phyloP scores from a whole-genome alignment of 2,888 invertebrate genomes.

The Pilophorus perplexus region DNA sequence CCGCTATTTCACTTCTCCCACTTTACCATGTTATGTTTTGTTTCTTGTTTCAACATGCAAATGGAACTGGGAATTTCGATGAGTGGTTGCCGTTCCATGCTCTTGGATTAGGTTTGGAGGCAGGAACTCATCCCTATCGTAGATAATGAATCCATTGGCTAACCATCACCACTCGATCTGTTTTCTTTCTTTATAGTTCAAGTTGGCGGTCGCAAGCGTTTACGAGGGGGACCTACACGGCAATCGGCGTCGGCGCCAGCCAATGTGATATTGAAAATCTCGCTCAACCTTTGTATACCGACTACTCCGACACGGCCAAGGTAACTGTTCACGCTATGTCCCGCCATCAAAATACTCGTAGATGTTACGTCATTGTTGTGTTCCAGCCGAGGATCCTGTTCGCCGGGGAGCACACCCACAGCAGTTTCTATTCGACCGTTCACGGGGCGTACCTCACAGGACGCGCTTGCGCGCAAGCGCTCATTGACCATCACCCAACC shows the following conservation, averaged over 20 bases:
- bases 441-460: slow-evolving; percentile 92
- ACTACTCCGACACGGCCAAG: slow-evolving; percentile 33
- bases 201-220: slow-evolving; percentile 83
- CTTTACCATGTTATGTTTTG: too few relatives aligned
- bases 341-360: neutral
- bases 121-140: too few relatives aligned
- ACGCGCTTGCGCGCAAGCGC: slow-evolving; percentile 71
- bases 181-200: slow-evolving; percentile 61
- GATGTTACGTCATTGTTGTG: too few relatives aligned
- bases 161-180: too few relatives aligned
- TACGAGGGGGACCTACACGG: slow-evolving; percentile 85
- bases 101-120: too few relatives aligned
- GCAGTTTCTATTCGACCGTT: slow-evolving; percentile 90
- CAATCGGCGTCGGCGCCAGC: slow-evolving; percentile 83
- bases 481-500: slow-evolving; percentile 62
- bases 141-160: too few relatives aligned
- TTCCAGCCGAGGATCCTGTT: slow-evolving; percentile 79
- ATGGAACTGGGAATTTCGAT: too few relatives aligned
- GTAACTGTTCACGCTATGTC: neutral
- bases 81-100: too few relatives aligned
- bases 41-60: too few relatives aligned
- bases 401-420: slow-evolving; percentile 94
- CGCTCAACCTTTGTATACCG: slow-evolving; percentile 68
- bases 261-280: slow-evolving; percentile 85
- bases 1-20: too few relatives aligned